Conservation (phyloP, 1,140 invertebrate genomes). For the Capitella teleta region DNA sequence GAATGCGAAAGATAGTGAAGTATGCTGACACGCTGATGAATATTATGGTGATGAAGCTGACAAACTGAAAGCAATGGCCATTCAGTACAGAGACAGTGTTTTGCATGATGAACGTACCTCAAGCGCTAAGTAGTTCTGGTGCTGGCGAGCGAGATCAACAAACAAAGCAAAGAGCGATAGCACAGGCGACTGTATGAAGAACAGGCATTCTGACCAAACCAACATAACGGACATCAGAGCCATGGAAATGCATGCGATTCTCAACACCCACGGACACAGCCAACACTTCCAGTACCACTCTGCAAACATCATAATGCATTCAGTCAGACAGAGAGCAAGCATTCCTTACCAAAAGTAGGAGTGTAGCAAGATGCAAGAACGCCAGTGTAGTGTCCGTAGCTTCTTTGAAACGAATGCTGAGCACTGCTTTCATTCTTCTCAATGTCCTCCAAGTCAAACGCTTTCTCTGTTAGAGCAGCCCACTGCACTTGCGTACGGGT, state of each 20-base stretch:
- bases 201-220: slow-evolving; percentile 97
- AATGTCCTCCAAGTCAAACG: slow-evolving; percentile 71
- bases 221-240: slow-evolving; percentile 74
- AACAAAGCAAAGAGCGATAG: slow-evolving; percentile 91
- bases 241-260: slow-evolving; percentile 59
- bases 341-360: slow-evolving; percentile 23
- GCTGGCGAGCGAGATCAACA: slow-evolving; percentile 63
- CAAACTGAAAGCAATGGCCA: slow-evolving; percentile 46
- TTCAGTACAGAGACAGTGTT: background rate
- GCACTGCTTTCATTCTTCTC: slow-evolving; percentile 63
- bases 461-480: slow-evolving; percentile 67
- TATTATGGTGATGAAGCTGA: slow-evolving; percentile 79
- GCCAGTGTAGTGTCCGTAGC: slow-evolving; percentile 3
- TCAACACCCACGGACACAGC: slow-evolving; percentile 61
- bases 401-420: slow-evolving; percentile 45
- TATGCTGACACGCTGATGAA: slow-evolving; percentile 96
- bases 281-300: slow-evolving; percentile 95
- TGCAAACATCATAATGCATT: slow-evolving; percentile 35
- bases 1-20: slow-evolving; percentile 91
- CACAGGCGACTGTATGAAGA: slow-evolving; percentile 81
- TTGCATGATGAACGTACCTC: slow-evolving; percentile 55
- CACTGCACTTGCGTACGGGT: slow-evolving; percentile 78
- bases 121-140: slow-evolving; percentile 88
- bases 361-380: slow-evolving; percentile 21
- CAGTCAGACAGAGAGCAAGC: background rate